Evolutionary conservation across 2,113 vertebrate genomes (phyloP).

Genomic region (Scatophagus argus): DNA sequence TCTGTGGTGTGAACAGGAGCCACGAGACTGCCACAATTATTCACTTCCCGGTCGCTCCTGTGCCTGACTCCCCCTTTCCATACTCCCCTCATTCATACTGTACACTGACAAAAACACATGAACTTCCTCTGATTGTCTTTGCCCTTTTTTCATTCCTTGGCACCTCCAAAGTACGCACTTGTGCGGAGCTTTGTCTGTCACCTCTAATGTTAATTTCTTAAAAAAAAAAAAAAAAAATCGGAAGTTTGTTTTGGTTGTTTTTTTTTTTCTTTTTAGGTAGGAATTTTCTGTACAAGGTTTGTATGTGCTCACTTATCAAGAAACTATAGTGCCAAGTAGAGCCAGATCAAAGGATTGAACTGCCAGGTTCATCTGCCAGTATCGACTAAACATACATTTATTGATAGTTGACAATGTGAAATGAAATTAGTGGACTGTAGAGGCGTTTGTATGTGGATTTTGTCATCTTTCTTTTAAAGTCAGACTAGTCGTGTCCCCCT

Average conservation of each 20-base stretch:
- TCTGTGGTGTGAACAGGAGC: conserved; percentile 63
- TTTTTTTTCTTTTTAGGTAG: neutral
- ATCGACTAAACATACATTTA: neutral
- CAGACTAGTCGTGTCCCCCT: neutral
- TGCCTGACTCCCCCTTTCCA: neutral
- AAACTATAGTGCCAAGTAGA: neutral
- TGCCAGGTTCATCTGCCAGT: neutral
- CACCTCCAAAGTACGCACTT: conserved; percentile 1
- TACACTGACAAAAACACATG: neutral
- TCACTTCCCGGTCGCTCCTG: conserved; percentile 25
- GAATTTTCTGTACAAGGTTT: neutral
- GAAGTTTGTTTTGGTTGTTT: no score
- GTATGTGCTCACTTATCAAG: neutral
- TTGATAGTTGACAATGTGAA: neutral
- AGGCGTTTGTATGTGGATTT: neutral
- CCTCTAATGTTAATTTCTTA: neutral
- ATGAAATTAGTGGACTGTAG: neutral
- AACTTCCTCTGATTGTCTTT: neutral
- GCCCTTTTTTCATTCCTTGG: neutral
- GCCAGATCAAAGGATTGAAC: neutral
- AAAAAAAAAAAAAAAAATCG: no score
- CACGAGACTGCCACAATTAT: conserved; percentile 59
- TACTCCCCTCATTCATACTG: neutral
- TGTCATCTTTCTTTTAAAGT: neutral
- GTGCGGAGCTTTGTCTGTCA: neutral